These are phyloP conservation scores for Polymixis lichenea DNA, from an alignment of 2,888 invertebrate species.

Conservation along the genomic window DNA sequence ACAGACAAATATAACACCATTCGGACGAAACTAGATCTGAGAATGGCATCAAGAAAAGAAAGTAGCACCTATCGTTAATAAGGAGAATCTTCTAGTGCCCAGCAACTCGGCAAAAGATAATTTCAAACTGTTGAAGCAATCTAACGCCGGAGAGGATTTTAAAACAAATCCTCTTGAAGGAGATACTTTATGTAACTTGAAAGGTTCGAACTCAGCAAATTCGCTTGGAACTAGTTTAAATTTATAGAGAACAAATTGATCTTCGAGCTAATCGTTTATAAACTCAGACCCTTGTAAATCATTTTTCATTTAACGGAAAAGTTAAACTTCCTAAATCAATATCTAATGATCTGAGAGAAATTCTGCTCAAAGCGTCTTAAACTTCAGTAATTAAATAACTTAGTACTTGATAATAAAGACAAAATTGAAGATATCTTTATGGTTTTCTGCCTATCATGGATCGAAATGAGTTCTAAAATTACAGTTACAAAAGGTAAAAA, in stretches of 20 bases:
- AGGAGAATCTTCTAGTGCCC: neutral
- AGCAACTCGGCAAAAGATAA: conserved; percentile 21
- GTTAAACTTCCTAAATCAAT: conserved; percentile 15
- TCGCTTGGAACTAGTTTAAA: conserved; percentile 36
- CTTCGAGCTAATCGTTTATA: conserved; percentile 36
- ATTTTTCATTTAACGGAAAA: conserved; percentile 20
- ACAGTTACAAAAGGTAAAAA: conserved; percentile 49
- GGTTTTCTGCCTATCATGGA: conserved; percentile 38
- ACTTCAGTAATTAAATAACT: conserved; percentile 1
- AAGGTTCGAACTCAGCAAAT: conserved; percentile 34
- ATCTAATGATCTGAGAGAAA: conserved; percentile 4
- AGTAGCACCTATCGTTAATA: neutral
- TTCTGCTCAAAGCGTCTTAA: neutral
- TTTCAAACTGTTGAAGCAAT: conserved; percentile 7
- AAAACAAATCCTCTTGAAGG: conserved; percentile 17
- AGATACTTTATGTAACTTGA: conserved; percentile 23
- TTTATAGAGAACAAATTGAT: conserved; percentile 45
- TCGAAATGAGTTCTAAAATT: conserved; percentile 51
- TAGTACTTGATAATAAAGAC: conserved; percentile 2
- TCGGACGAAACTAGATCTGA: neutral
- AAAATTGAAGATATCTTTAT: conserved; percentile 17
- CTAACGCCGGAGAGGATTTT: neutral
- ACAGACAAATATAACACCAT: neutral
- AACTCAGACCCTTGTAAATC: conserved; percentile 23
- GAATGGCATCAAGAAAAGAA: neutral